phyloP scores from a whole-genome alignment of 2,113 vertebrate species.

The Xiphophorus maculatus region DNA sequence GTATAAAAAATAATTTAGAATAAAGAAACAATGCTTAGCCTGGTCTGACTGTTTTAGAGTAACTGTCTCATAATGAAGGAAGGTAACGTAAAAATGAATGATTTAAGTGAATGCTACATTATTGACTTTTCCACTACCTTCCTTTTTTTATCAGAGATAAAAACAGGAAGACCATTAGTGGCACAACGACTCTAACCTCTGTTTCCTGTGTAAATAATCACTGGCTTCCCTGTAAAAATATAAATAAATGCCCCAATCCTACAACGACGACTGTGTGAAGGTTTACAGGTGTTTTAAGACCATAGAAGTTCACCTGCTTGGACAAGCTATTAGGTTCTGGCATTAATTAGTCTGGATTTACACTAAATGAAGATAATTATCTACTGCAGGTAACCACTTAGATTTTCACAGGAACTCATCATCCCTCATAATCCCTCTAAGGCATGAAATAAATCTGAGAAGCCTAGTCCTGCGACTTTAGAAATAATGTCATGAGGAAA shows the following conservation, averaged over 20 bases:
- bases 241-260: background rate
- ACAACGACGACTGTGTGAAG: background rate
- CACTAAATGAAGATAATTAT: background rate
- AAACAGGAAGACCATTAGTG: background rate
- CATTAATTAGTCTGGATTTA: background rate
- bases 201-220: background rate
- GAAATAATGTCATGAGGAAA: too few species aligned
- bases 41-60: background rate
- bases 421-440: too few species aligned
- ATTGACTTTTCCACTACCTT: background rate
- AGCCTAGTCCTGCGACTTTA: too few species aligned
- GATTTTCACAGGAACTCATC: too few species aligned
- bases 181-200: background rate
- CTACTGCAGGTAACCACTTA: background rate
- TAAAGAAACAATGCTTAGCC: too few species aligned
- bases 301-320: background rate
- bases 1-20: too few species aligned
- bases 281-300: background rate
- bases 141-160: too few species aligned
- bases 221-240: background rate
- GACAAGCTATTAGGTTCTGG: background rate
- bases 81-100: background rate
- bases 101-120: background rate
- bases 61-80: background rate
- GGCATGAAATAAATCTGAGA: too few species aligned